These are phyloP conservation scores for Stictonetta naevosa DNA, from an alignment of 2,113 vertebrate genomes.

Conservation along the genomic window DNA sequence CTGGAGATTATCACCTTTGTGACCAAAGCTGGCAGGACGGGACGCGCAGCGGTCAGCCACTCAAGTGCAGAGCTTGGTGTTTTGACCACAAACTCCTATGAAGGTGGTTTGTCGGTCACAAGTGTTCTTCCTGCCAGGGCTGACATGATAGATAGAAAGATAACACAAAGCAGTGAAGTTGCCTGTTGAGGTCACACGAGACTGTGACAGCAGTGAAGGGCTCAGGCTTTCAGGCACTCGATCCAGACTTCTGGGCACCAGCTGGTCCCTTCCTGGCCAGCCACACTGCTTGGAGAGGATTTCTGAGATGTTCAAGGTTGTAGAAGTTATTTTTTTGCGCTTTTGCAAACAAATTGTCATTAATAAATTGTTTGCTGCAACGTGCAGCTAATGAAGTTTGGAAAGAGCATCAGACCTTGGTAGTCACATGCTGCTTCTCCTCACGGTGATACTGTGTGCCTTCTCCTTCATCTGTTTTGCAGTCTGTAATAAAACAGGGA, in stretches of 20 bases:
- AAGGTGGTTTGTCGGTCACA: background rate
- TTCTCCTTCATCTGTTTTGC: constrained; percentile 6
- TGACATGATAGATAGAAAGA: background rate
- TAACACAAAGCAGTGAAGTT: background rate
- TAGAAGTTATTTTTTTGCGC: background rate
- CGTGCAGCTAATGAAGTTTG: background rate
- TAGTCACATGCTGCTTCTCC: background rate
- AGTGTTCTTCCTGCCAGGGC: background rate
- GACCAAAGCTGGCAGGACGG: background rate
- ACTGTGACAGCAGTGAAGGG: background rate
- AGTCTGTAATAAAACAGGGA: background rate
- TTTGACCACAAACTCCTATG: background rate
- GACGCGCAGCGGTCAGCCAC: background rate
- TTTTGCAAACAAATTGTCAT: background rate
- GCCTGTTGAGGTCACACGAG: background rate
- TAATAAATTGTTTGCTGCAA: background rate
- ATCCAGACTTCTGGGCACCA: background rate
- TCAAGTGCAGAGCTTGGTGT: background rate
- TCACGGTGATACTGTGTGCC: background rate
- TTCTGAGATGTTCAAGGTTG: background rate
- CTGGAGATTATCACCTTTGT: background rate
- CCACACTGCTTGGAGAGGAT: background rate
- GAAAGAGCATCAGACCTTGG: background rate
- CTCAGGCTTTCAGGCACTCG: background rate
- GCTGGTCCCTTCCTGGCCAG: background rate